Evolutionary conservation across 2,797 vertebrate species (phyloP), one percentile per base, ranked within the genome.

Genomic region (Neosilurus mollespiculum): DNA sequence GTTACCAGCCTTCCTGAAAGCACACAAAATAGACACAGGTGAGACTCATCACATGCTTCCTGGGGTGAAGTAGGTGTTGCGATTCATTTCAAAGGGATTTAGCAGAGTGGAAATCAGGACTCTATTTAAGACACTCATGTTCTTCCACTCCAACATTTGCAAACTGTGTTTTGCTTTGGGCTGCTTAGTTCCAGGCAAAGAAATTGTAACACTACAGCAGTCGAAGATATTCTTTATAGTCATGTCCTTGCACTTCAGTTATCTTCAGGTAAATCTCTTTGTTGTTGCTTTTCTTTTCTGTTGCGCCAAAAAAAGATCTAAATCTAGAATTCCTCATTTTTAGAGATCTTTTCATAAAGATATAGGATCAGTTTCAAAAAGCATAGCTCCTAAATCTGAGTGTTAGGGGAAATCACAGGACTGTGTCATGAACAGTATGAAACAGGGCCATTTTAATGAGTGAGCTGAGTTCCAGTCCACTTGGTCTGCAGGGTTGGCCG

Each of bases 381-480:
- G 9, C n/a, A 72, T 26, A 30, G 26, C 10, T 18, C 9, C 24
- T 16, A 56, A 30, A 56, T 58, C 15, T 56, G 15, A 30, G 5
- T 34, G 16, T 30, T 30, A 15, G 24, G 18, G 10, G 53, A 18
- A 26, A 30, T 30, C 24, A 75, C n/a, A 56, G 53, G 24, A 73
- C 15, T 71, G 69, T 49, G 4, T 18, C 15, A 4, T 54, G 51
- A 26, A 54, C 70, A 54, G 24, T 30, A 54, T 26, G 15, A 75
- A 56, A 75, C n/a, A 54, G 14, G 24, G 15, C 26, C 3, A 7
- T 56, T 56, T 73, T 75, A 75, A 75, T 75, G 71, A 75, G 71
- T 22, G 53, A 75, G 53, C 30, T 24, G 53, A 58, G 53, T 77
- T 77, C 56, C 30, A 77, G 73, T 59, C 73, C 56, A n/a, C 73